These are phyloP conservation scores for Leptoclinus maculatus DNA, from an alignment of 2,797 vertebrate species.

Conservation along the genomic window DNA sequence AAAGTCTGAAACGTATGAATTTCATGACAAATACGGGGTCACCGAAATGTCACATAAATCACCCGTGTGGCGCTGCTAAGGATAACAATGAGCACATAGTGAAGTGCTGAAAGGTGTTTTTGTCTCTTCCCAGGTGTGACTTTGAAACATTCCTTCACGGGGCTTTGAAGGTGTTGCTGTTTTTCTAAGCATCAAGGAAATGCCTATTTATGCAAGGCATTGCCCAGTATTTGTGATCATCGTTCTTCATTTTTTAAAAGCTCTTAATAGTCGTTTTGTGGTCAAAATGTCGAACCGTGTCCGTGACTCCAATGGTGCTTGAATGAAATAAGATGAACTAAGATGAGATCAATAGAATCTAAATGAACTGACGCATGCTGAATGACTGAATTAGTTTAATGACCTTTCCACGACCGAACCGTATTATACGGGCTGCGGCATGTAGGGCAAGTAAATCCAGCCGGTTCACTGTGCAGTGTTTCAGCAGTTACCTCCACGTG, in stretches of 20 bases:
- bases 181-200: not conserved
- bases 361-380: no score
- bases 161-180: not conserved
- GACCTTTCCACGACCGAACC: not conserved
- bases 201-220: not conserved
- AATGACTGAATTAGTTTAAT: not conserved
- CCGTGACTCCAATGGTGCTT: no score
- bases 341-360: no score
- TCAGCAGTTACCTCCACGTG: not conserved
- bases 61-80: not conserved
- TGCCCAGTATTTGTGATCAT: not conserved
- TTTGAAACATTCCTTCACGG: not conserved
- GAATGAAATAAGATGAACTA: no score
- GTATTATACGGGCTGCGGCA: not conserved
- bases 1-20: not conserved
- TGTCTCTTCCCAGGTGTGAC: not conserved
- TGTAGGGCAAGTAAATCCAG: not conserved
- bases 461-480: not conserved
- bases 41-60: not conserved
- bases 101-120: not conserved
- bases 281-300: not conserved
- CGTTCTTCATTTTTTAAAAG: no score
- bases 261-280: not conserved
- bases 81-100: not conserved
- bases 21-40: not conserved